Evolutionary conservation across 2,113 vertebrate species (phyloP).

Genomic region (Madoqua kirkii): DNA sequence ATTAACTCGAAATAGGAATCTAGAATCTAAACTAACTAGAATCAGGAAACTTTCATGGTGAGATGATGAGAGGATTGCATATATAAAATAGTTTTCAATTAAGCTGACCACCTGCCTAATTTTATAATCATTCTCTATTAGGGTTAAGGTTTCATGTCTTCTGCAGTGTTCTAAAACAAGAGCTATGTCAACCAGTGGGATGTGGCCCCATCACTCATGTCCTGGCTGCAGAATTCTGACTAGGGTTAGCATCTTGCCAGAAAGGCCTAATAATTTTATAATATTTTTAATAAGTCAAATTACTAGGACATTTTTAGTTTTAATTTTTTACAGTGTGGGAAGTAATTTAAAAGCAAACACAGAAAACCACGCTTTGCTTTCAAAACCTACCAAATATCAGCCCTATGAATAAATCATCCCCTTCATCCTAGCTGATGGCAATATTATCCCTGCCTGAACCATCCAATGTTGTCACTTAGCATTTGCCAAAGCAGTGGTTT

Average conservation of each 20-base stretch:
- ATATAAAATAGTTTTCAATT: not conserved
- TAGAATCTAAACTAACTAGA: not conserved
- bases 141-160: not conserved
- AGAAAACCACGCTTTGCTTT: not conserved
- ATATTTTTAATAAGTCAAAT: not conserved
- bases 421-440: not conserved
- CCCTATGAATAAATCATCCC: not conserved
- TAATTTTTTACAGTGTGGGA: not conserved
- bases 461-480: not conserved
- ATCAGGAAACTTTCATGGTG: not conserved
- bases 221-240: not conserved
- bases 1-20: not conserved
- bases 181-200: too few relatives aligned
- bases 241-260: not conserved
- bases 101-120: not conserved
- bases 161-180: not conserved
- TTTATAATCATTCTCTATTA: not conserved
- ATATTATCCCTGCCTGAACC: not conserved
- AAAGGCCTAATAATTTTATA: not conserved
- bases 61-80: not conserved
- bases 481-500: not conserved
- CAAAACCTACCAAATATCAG: not conserved
- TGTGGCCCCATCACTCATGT: not conserved
- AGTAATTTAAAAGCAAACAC: not conserved
- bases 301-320: not conserved